Evolutionary conservation across 2,797 vertebrate species (phyloP).

Genomic region (Bradypodion ventrale): DNA sequence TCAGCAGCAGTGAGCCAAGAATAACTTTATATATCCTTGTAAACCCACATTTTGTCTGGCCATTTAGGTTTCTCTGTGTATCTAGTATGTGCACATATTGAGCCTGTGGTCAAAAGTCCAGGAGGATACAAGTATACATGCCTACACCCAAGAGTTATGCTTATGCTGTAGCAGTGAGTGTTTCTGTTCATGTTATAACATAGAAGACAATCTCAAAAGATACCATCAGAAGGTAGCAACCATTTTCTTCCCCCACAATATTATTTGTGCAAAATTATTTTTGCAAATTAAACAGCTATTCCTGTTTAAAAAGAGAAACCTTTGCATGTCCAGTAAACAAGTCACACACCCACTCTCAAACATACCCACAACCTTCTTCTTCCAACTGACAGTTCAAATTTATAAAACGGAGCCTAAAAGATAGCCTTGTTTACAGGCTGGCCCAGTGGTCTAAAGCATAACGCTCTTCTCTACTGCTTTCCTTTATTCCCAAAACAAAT

Average conservation of each 20-base stretch:
- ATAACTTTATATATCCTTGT: constrained; percentile 57
- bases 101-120: neutral
- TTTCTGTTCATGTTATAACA: fast-evolving
- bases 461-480: neutral
- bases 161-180: neutral
- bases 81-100: neutral
- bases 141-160: neutral
- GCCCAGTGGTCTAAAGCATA: neutral
- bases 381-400: neutral
- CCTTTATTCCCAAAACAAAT: constrained; percentile 16
- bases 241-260: constrained; percentile 22
- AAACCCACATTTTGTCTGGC: constrained; percentile 21
- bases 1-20: constrained; percentile 44
- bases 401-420: neutral
- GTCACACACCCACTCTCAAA: neutral
- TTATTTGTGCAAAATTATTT: constrained; percentile 24
- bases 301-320: neutral
- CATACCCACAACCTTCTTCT: neutral
- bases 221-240: constrained; percentile 7
- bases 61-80: neutral
- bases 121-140: constrained; percentile 21
- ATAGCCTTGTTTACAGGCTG: neutral
- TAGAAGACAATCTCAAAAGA: neutral
- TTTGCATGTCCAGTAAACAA: neutral
- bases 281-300: neutral